Base-by-base conservation (phyloP, 2,888 invertebrate species). In the Poecilobothrus nobilitatus region DNA sequence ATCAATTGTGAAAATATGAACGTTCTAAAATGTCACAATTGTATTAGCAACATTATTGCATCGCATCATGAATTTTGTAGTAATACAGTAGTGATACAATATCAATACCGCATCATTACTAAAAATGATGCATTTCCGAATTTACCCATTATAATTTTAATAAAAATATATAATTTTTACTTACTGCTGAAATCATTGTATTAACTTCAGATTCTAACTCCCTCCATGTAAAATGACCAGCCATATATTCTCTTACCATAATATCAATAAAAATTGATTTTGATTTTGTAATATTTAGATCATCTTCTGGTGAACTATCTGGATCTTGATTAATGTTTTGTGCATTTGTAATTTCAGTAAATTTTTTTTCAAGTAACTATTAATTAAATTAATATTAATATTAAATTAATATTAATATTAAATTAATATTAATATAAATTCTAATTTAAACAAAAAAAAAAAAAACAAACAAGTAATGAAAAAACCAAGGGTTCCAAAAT, bases 121-220 rank as follows among this genome's bases (percentile, higher is more conserved):
- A n/a, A n/a, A n/a, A n/a, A n/a, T n/a, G n/a, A n/a, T n/a, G n/a
- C n/a, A n/a, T n/a, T n/a, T n/a, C n/a, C n/a, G n/a, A n/a, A n/a
- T n/a, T n/a, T n/a, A n/a, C n/a, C n/a, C n/a, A n/a, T n/a, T 7
- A 34, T 34, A 63, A 27, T 12, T 61, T 6, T 22, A 63, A 33
- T 27, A 15, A 22, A 22, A 15, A 0, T 22, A 63, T 27, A 12
- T 21, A 22, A 21, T 4, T 4, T 22, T 63, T 18, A 37, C 65
- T 37, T 37, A 65, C 65, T 10, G 65, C 80, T 70, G 79, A 78
- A 0, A 80, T 78, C 66, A 80, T 76, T 0, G 76, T 74, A 71
- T 78, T 79, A 0, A 78, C 75, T 72, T 80, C 80, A 67, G 77
- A 75, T 69, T 77, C 77, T 1, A 80, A 77, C 68, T 80, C 77